These are phyloP conservation scores for Poecilia velifera DNA, from an alignment of 2,797 vertebrate genomes.

Conservation along the genomic window DNA sequence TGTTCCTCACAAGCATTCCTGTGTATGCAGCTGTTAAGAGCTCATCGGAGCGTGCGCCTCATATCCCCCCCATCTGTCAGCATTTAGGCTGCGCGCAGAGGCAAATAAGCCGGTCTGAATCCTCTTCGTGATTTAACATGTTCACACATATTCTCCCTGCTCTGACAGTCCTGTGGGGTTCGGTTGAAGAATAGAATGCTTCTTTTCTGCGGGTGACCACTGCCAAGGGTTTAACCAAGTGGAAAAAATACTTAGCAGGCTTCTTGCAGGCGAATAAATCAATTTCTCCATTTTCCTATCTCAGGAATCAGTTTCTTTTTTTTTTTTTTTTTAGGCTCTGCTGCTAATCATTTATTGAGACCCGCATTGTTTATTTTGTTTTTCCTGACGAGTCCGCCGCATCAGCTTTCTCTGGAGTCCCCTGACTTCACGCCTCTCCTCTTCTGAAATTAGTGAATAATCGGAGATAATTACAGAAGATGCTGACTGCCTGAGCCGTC, in stretches of 20 bases:
- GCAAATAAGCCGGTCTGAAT: neutral
- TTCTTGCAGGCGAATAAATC: slow-evolving; percentile 50
- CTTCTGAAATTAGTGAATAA: slow-evolving; percentile 43
- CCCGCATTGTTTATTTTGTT: slow-evolving; percentile 27
- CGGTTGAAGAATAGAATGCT: slow-evolving; percentile 8
- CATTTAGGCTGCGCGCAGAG: neutral
- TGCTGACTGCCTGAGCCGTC: slow-evolving; percentile 13
- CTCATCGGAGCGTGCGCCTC: neutral
- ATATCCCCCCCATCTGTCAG: neutral
- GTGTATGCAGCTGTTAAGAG: neutral
- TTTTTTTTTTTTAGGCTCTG: neutral
- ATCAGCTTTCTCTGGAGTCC: slow-evolving; percentile 24
- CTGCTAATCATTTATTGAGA: slow-evolving; percentile 58
- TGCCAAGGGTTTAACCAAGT: slow-evolving; percentile 32
- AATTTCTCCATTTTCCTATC: slow-evolving; percentile 48
- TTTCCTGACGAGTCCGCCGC: slow-evolving; percentile 14
- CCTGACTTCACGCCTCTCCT: slow-evolving; percentile 20
- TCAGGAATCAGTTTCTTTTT: slow-evolving; percentile 30
- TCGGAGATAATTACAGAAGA: slow-evolving; percentile 29
- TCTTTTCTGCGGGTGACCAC: slow-evolving; percentile 21
- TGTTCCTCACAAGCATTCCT: slow-evolving; percentile 18
- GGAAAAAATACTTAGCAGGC: slow-evolving; percentile 37
- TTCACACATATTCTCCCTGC: slow-evolving; percentile 5
- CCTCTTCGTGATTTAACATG: neutral
- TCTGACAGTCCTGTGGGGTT: slow-evolving; percentile 8